phyloP scores from a whole-genome alignment of 2,797 vertebrate genomes.

The Poecilia gillii region DNA sequence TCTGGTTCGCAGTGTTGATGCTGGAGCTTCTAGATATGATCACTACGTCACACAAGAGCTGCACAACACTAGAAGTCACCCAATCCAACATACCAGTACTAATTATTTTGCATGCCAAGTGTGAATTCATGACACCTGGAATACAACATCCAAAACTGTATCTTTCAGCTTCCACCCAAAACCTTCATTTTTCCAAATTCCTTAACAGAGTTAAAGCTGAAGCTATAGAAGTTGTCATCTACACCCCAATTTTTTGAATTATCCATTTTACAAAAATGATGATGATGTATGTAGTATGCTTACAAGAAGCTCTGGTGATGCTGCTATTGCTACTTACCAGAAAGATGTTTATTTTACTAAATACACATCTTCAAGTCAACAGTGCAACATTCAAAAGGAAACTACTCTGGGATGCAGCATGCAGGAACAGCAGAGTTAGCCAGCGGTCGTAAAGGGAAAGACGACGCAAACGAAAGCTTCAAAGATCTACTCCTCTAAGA shows the following conservation, averaged over 20 bases:
- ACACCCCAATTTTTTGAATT: not conserved
- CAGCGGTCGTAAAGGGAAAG: slow-evolving; percentile 25
- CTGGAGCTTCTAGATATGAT: not conserved
- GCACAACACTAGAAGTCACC: not conserved
- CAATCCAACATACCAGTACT: not conserved
- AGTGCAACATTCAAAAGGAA: not conserved
- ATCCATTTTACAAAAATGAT: not conserved
- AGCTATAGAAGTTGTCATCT: not conserved
- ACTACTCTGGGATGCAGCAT: slow-evolving; percentile 3
- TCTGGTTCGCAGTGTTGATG: not conserved
- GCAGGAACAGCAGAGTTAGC: slow-evolving; percentile 19
- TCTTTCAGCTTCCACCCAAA: not conserved
- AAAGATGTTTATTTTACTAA: not conserved
- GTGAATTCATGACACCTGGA: not conserved
- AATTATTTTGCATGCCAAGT: not conserved
- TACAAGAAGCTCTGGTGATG: not conserved
- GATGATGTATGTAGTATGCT: not conserved
- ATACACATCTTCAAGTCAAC: not conserved
- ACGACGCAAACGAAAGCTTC: slow-evolving; percentile 21
- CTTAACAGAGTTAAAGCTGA: not conserved
- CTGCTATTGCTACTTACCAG: not conserved
- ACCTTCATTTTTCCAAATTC: not conserved
- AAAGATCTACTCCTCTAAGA: not conserved
- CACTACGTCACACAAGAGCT: too few relatives aligned
- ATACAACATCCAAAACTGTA: not conserved